phyloP scores from a whole-genome alignment of 2,888 invertebrate species.

The Hecatera dysodea region DNA sequence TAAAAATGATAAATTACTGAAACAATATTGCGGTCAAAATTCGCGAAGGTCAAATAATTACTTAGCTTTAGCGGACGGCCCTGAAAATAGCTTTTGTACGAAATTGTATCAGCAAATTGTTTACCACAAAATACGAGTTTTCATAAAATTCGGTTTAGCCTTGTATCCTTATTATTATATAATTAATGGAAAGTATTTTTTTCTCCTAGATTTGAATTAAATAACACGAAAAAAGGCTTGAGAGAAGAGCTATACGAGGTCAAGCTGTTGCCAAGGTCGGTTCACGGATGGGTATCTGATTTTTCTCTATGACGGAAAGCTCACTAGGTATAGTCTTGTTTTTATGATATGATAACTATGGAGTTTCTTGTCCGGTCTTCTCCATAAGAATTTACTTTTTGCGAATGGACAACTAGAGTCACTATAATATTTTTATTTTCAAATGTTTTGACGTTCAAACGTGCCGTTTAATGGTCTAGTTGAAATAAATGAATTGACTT shows the following conservation, averaged over 20 bases:
- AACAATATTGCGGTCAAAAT: slow-evolving; percentile 45
- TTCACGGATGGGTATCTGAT: background rate
- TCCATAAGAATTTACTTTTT: too few species aligned
- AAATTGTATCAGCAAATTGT: slow-evolving; percentile 57
- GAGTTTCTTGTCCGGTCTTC: too few species aligned
- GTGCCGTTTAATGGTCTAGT: too few species aligned
- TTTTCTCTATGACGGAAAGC: too few species aligned
- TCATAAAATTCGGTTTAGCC: slow-evolving; percentile 15
- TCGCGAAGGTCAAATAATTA: slow-evolving; percentile 39
- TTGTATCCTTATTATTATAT: slow-evolving; percentile 10
- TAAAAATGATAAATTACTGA: slow-evolving; percentile 61
- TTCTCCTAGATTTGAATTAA: slow-evolving; percentile 16
- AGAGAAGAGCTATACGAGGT: background rate
- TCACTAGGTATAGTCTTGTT: too few species aligned
- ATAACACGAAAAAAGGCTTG: background rate
- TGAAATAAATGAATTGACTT: too few species aligned
- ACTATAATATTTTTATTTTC: too few species aligned
- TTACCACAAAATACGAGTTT: slow-evolving; percentile 43
- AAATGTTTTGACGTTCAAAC: too few species aligned
- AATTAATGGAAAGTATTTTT: too few species aligned
- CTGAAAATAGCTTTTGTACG: slow-evolving; percentile 40
- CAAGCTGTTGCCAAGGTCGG: background rate
- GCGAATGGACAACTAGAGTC: too few species aligned
- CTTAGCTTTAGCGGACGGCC: slow-evolving; percentile 34
- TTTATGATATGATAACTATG: too few species aligned